Evolutionary conservation across 2,113 vertebrate genomes (phyloP).

Genomic region (Bucco capensis): DNA sequence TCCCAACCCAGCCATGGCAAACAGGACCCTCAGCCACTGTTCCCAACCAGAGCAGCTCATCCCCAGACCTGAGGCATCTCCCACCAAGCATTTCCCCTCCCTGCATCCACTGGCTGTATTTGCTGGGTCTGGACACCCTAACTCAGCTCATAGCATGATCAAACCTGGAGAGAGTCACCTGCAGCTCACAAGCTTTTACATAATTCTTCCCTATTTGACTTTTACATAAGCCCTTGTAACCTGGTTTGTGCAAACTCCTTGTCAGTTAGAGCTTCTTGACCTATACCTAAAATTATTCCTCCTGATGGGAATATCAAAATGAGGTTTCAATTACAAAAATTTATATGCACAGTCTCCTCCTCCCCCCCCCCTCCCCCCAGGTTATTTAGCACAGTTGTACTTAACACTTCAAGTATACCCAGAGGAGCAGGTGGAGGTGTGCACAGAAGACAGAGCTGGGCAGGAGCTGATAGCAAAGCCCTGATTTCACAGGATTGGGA

Average conservation of each 20-base stretch:
- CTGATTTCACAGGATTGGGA: background rate
- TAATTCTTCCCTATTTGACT: constrained; percentile 15
- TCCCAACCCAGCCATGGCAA: too few relatives aligned
- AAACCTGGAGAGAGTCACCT: background rate
- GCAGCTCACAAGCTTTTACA: background rate
- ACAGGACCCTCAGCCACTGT: background rate
- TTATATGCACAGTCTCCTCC: too few relatives aligned
- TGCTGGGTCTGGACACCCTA: background rate
- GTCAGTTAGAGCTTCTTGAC: constrained; percentile 36
- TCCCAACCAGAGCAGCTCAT: background rate
- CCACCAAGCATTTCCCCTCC: background rate
- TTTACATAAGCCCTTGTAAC: constrained; percentile 19
- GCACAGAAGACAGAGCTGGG: background rate
- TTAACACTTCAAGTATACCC: background rate
- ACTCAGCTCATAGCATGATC: accelerated
- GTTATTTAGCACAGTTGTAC: background rate
- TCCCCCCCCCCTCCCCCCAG: accelerated
- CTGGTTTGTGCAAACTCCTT: constrained; percentile 56
- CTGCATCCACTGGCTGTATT: accelerated
- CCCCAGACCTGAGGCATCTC: background rate
- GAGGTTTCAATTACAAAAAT: constrained; percentile 43
- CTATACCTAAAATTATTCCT: constrained; percentile 68
- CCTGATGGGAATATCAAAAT: constrained; percentile 58
- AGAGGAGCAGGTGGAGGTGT: background rate
- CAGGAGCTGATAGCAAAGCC: background rate